Conservation (phyloP, 2,888 invertebrate species). For the Leptopilina myrica region DNA sequence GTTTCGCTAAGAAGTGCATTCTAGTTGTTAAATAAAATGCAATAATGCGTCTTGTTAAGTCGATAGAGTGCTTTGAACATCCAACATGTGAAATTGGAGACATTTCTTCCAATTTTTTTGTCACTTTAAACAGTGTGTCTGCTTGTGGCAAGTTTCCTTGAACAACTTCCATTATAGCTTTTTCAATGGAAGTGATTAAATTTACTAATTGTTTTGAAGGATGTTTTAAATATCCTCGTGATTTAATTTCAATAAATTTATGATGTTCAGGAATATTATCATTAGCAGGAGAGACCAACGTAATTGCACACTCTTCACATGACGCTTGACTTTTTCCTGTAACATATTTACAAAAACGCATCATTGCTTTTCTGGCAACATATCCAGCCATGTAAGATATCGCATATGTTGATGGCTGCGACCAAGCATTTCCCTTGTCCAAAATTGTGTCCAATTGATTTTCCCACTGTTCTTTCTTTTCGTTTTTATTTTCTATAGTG, state of each 20-base stretch:
- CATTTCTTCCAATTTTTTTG: too few species aligned
- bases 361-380: neutral
- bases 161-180: constrained; percentile 15
- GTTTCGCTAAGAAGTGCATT: too few species aligned
- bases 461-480: neutral
- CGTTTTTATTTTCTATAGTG: neutral
- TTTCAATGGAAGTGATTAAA: constrained; percentile 36
- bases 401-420: neutral
- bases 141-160: constrained; percentile 3
- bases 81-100: too few species aligned
- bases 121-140: constrained; percentile 10
- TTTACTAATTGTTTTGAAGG: constrained; percentile 30
- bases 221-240: constrained; percentile 24
- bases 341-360: neutral
- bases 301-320: constrained; percentile 31
- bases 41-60: too few species aligned
- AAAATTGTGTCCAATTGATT: neutral
- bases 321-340: neutral
- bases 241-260: constrained; percentile 40
- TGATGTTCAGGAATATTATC: constrained; percentile 29
- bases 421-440: neutral
- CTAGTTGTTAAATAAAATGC: too few species aligned
- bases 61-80: too few species aligned
- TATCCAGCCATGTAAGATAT: neutral
- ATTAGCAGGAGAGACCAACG: constrained; percentile 21